Conservation (phyloP, 1,140 invertebrate species). For the Scaptomyza pallida region DNA sequence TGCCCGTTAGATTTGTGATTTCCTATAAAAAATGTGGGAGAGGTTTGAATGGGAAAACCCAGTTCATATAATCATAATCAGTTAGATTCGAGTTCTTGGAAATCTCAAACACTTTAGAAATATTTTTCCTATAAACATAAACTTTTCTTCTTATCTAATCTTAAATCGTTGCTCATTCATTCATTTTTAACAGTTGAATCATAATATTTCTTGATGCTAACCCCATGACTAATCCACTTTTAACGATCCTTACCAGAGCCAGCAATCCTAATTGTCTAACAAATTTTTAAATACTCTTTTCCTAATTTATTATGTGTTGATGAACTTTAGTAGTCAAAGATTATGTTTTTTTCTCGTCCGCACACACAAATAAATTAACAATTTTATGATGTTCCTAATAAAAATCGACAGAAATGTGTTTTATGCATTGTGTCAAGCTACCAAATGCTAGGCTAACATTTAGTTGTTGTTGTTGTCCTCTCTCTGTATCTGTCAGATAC, state of each 20-base stretch:
- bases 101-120: no score
- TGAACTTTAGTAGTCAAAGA: neutral
- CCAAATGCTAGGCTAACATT: slow-evolving; percentile 12
- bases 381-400: slow-evolving; percentile 5
- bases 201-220: neutral
- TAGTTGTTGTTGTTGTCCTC: slow-evolving; percentile 11
- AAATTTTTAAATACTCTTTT: no score
- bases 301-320: neutral
- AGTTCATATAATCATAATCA: no score
- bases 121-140: no score
- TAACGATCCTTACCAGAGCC: no score
- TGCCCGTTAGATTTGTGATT: no score
- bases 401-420: slow-evolving; percentile 43
- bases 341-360: neutral
- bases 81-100: no score
- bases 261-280: no score
- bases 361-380: neutral
- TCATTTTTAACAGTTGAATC: neutral
- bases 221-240: neutral
- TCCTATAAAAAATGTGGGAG: no score
- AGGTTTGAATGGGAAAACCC: no score
- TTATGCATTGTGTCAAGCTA: slow-evolving; percentile 20
- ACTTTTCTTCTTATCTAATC: neutral
- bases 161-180: neutral
- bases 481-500: slow-evolving; percentile 59